phyloP scores from a whole-genome alignment of 1,140 invertebrate species.

The Drosophila dunni region DNA sequence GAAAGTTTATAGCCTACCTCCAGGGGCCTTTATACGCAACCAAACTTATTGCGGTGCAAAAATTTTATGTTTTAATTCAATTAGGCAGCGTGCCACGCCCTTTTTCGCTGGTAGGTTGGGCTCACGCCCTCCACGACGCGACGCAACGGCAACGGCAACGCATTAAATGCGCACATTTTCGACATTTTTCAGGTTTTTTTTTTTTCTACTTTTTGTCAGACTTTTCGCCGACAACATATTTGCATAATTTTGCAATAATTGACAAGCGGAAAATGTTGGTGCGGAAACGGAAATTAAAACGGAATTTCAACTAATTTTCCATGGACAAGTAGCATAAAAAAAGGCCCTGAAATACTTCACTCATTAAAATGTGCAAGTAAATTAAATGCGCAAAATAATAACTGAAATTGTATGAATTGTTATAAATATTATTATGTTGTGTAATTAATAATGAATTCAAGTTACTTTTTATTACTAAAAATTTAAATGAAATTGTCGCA shows the following conservation, averaged over 20 bases:
- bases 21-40: slow-evolving; percentile 32
- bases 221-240: slow-evolving; percentile 57
- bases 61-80: slow-evolving; percentile 81
- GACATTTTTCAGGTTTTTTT: slow-evolving; percentile 47
- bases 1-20: slow-evolving; percentile 63
- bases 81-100: slow-evolving; percentile 53
- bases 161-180: slow-evolving; percentile 65
- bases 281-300: slow-evolving; percentile 79
- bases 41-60: slow-evolving; percentile 71
- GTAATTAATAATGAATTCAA: background rate
- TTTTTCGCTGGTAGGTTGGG: background rate
- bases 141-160: slow-evolving; percentile 19
- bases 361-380: slow-evolving; percentile 20
- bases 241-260: slow-evolving; percentile 81
- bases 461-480: background rate
- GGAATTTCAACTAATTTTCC: slow-evolving; percentile 73
- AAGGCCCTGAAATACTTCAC: slow-evolving; percentile 6
- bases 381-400: slow-evolving; percentile 15
- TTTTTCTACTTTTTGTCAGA: slow-evolving; percentile 38
- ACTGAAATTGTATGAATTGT: slow-evolving; percentile 2
- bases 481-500: background rate
- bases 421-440: slow-evolving; percentile 7
- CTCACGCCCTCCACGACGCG: background rate
- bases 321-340: slow-evolving; percentile 12
- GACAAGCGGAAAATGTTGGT: slow-evolving; percentile 80